Evolutionary conservation across 2,113 vertebrate species (phyloP), one percentile per base, ranked within the genome.

Genomic region (Phyllostomus hastatus): DNA sequence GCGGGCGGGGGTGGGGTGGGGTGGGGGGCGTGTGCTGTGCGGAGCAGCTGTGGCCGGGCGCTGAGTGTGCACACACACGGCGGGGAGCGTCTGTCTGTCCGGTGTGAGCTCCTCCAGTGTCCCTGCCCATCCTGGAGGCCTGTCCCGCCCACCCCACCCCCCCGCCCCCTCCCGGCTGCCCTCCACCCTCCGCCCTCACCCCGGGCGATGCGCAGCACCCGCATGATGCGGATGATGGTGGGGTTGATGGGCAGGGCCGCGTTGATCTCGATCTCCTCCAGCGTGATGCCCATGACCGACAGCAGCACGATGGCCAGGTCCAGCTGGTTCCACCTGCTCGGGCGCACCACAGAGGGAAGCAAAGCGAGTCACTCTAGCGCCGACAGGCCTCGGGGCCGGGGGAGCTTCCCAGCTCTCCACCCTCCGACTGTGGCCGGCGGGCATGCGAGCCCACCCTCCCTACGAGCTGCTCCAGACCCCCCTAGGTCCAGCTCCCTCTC

Each of bases 191-290:
- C 1, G 1, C 8, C 80, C 97, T 98, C 97, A 99, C 99, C 99
- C 93, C 99, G 98, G 48, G 99, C 99, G 0, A 99, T 99, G 48
- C 99, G 99, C 80, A 99, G 98, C 12, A 99, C 99, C 81, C 99
- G 99, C 99, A 99, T 99, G 98, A 99, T 99, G 73, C 99, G 98
- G 97, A 99, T 99, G 98, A 99, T 99, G 64, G 99, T 99, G 86
- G 99, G 99, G 97, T 99, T 99, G 98, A 99, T 99, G 96, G 99
- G 99, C 90, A 99, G 98, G 8, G 99, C 99, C 0, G 99, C 99
- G 0, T 99, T 99, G 97, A 99, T 99, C 98, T 99, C 99, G 8
- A 99, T 99, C 98, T 99, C 99, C 98, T 99, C 99, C 98, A 99
- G 57, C 0, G 98, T 99, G 98, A 99, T 99, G 92, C 99, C 99